Conservation (phyloP, 2,797 vertebrate species). For the Catostomus latipinnis region DNA sequence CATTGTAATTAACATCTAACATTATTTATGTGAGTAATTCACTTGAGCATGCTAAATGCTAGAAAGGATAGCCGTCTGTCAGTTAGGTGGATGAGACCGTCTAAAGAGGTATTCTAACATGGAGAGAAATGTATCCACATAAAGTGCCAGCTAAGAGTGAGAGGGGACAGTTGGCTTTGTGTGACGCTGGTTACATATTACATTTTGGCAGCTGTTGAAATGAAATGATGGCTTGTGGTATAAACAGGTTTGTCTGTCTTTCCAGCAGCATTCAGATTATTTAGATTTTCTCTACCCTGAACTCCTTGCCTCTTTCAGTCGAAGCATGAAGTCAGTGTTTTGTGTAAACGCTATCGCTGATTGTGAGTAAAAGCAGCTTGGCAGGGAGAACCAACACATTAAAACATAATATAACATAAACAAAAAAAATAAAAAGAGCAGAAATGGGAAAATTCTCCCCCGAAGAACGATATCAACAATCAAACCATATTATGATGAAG, state of each 20-base stretch:
- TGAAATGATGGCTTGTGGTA: slow-evolving; percentile 5
- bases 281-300: background rate
- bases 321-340: slow-evolving; percentile 40
- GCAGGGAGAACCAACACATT: slow-evolving; percentile 46
- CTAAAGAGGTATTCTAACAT: slow-evolving; percentile 32
- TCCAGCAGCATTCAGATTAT: slow-evolving; percentile 35
- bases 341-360: slow-evolving; percentile 52
- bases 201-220: slow-evolving; percentile 29
- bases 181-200: slow-evolving; percentile 22
- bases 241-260: slow-evolving; percentile 8
- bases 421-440: slow-evolving; percentile 2
- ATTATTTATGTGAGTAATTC: slow-evolving; percentile 51
- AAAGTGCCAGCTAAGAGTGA: background rate
- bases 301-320: slow-evolving; percentile 8
- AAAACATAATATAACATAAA: slow-evolving; percentile 12
- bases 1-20: slow-evolving; percentile 96
- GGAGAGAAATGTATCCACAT: background rate
- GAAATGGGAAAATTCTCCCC: slow-evolving; percentile 44
- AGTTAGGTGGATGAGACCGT: background rate
- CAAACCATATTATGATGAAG: slow-evolving; percentile 54
- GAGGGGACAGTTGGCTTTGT: slow-evolving; percentile 27
- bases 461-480: slow-evolving; percentile 60
- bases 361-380: slow-evolving; percentile 58
- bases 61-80: slow-evolving; percentile 3
- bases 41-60: slow-evolving; percentile 18